Base-by-base conservation (phyloP, 2,888 invertebrate genomes). In the Helleia helle region DNA sequence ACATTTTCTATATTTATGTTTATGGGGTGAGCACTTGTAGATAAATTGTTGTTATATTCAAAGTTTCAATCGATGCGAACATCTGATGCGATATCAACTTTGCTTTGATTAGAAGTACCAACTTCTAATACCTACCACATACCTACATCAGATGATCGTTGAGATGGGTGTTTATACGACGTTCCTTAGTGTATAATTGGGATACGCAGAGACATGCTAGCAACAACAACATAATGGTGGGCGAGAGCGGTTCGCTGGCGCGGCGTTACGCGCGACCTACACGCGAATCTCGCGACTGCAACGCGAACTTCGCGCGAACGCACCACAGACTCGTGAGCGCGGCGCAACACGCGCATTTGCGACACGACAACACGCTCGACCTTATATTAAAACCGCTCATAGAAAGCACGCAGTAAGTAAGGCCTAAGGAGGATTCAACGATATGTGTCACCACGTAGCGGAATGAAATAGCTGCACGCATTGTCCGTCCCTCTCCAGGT, bases 341-440 rank as follows among this genome's bases (percentile, higher is more conserved):
- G 55, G 61, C 65, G 55, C 49, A 60, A 52, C 59, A 57, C 51
- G 55, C 59, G 50, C 62, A 63, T 54, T 56, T 61, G 47, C 70
- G 81, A 49, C 79, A 77, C 63, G 85, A 86, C 80, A 85, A 84
- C 83, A 86, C 86, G 45, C 86, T 85, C 77, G 83, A 86, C 79
- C 81, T 86, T 75, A 86, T 86, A 55, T 71, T 86, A 63, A 86
- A 86, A 68, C 86, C 86, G 65, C 84, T 86, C 65, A 84, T 86
- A 73, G 86, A 86, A 74, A 86, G 86, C 81, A 86, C 86, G 71
- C 86, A 86, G 86, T 86, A 84, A 86, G 86, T 86, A 83, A 73
- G 68, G 56, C 64, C 63, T 59, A 57, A 59, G 52, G 56, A 53
- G 55, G 55, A 53, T 42, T 55, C 59, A 52, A 55, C 55, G 57